These are phyloP conservation scores for Thinocorus orbignyianus DNA, from an alignment of 2,113 vertebrate species.

Conservation along the genomic window DNA sequence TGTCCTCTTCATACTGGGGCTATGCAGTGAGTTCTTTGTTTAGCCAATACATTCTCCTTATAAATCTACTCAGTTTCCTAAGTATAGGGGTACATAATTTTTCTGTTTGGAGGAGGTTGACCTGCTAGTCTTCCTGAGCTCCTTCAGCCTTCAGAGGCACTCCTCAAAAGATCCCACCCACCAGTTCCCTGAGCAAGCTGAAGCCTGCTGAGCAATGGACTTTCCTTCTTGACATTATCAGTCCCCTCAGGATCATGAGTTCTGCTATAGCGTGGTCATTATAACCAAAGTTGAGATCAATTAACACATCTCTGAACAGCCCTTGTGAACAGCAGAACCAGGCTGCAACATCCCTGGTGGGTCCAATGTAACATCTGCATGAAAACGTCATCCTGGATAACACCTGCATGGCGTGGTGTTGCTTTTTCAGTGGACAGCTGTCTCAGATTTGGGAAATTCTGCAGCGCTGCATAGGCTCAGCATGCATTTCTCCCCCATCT, in stretches of 20 bases:
- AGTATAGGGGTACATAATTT: not conserved
- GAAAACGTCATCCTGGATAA: not conserved
- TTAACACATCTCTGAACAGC: not conserved
- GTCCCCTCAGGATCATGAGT: accelerated
- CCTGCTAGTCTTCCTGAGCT: not conserved
- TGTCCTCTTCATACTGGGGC: not conserved
- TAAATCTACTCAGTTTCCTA: not conserved
- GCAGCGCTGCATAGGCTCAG: not conserved
- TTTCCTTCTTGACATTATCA: not conserved
- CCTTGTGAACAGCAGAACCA: not conserved
- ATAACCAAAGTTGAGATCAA: not conserved
- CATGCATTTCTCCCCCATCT: not conserved
- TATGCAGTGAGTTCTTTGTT: not conserved
- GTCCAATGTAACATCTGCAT: not conserved
- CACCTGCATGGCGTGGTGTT: not conserved
- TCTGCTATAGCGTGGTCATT: not conserved
- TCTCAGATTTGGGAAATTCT: not conserved
- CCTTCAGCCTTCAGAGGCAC: not conserved
- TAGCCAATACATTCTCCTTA: not conserved
- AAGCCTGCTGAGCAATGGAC: not conserved
- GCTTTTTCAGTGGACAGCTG: not conserved
- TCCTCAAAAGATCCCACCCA: not conserved
- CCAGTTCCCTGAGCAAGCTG: not conserved
- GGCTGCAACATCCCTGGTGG: not conserved
- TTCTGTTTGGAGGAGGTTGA: not conserved